phyloP scores from a whole-genome alignment of 2,888 invertebrate species.

The Hesperia comma region DNA sequence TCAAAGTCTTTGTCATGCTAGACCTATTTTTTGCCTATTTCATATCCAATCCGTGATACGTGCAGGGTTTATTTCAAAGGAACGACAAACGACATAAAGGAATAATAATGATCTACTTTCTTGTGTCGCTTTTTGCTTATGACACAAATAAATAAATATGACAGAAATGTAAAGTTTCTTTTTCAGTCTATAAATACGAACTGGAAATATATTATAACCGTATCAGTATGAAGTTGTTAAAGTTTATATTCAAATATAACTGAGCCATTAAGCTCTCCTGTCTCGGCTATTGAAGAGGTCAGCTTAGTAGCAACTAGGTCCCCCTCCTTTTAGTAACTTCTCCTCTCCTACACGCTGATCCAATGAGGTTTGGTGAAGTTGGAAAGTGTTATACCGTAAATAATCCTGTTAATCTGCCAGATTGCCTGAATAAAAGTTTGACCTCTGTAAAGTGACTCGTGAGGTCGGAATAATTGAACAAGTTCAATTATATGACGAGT shows the following conservation, averaged over 20 bases:
- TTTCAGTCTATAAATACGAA: background rate
- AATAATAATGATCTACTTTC: slow-evolving; percentile 23
- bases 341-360: too few species aligned
- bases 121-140: slow-evolving; percentile 24
- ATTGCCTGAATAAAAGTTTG: slow-evolving; percentile 22
- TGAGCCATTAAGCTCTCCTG: too few species aligned
- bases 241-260: background rate
- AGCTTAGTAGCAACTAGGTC: too few species aligned
- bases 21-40: slow-evolving; percentile 36
- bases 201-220: background rate
- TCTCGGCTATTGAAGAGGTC: too few species aligned
- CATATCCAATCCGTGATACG: slow-evolving; percentile 28
- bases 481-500: slow-evolving; percentile 16
- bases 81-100: slow-evolving; percentile 21
- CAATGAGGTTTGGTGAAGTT: too few species aligned
- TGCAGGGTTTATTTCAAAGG: slow-evolving; percentile 30
- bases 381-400: too few species aligned
- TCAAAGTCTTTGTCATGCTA: slow-evolving; percentile 30
- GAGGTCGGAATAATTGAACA: slow-evolving; percentile 26
- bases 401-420: slow-evolving; percentile 1
- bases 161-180: background rate
- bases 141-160: slow-evolving; percentile 4
- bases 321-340: too few species aligned
- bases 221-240: slow-evolving; percentile 10
- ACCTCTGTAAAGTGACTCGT: slow-evolving; percentile 14